A percentile compares a stretch with the other conserved stretches of the same genome.
These are phyloP conservation scores for Engystomops pustulosus DNA, from an alignment of 2,113 vertebrate genomes.

Conservation along the genomic window DNA sequence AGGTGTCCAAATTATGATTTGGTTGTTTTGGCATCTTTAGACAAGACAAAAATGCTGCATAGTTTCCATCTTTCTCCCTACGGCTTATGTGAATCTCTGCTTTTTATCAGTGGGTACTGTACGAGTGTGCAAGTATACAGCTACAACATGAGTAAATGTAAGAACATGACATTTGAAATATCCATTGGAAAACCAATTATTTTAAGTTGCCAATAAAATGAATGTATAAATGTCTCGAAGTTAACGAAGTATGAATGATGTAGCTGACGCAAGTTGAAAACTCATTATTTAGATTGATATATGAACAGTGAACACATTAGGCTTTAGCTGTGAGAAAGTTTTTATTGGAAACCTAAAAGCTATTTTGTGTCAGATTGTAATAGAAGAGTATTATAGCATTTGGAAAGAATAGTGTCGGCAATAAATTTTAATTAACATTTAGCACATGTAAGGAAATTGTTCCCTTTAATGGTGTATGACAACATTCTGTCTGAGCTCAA, in stretches of 20 bases:
- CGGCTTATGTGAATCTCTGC: neutral
- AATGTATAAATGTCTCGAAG: neutral
- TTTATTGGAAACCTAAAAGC: neutral
- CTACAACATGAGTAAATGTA: neutral
- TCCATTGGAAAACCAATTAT: neutral
- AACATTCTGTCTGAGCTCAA: neutral
- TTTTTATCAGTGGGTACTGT: slow-evolving; percentile 39
- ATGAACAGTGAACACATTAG: neutral
- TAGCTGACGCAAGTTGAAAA: neutral
- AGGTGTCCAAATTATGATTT: slow-evolving; percentile 36
- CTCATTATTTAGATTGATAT: slow-evolving; percentile 6
- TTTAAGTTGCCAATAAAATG: neutral
- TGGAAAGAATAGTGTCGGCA: neutral
- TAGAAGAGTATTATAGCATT: neutral
- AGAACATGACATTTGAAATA: neutral
- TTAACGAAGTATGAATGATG: neutral
- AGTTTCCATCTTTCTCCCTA: neutral
- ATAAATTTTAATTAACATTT: slow-evolving; percentile 17
- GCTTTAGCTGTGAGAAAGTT: slow-evolving; percentile 17
- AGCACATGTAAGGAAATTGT: neutral
- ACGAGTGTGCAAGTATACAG: neutral
- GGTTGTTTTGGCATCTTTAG: slow-evolving; percentile 29
- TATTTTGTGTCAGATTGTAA: neutral
- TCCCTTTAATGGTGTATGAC: neutral
- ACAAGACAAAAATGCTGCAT: slow-evolving; percentile 9